phyloP scores from a whole-genome alignment of 2,888 invertebrate genomes.

The Hanleya hanleyi region DNA sequence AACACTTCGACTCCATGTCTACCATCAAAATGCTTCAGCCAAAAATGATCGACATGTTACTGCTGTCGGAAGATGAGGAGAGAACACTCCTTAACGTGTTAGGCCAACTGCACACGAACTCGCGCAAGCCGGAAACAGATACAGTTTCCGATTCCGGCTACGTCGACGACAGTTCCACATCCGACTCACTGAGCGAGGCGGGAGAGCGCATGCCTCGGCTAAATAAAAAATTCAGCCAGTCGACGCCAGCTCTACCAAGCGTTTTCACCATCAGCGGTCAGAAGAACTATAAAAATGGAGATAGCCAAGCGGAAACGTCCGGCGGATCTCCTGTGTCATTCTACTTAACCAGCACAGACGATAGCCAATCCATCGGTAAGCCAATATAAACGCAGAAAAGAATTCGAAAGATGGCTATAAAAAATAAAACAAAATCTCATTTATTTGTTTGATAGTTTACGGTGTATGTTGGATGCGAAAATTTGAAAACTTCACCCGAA shows the following conservation, averaged over 20 bases:
- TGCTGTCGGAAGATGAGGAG: not conserved
- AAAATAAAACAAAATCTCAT: no score
- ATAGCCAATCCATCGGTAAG: not conserved
- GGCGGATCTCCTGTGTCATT: not conserved
- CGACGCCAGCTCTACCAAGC: not conserved
- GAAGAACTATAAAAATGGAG: not conserved
- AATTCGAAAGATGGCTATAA: no score
- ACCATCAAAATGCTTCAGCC: conserved; percentile 3
- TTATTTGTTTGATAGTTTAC: no score
- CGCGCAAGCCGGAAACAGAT: not conserved
- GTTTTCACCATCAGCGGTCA: not conserved
- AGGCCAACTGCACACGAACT: not conserved
- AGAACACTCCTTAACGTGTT: not conserved
- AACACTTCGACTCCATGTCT: conserved; percentile 10
- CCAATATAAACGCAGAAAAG: no score
- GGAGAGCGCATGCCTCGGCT: not conserved
- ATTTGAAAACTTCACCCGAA: no score
- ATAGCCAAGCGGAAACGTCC: not conserved
- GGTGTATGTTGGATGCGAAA: no score
- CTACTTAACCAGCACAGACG: not conserved
- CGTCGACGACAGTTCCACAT: not conserved
- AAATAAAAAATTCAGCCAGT: not conserved
- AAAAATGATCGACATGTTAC: not conserved
- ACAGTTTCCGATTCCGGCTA: not conserved
- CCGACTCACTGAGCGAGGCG: not conserved